Conservation (phyloP, 2,888 invertebrate species). For the Drosophila formosana region DNA sequence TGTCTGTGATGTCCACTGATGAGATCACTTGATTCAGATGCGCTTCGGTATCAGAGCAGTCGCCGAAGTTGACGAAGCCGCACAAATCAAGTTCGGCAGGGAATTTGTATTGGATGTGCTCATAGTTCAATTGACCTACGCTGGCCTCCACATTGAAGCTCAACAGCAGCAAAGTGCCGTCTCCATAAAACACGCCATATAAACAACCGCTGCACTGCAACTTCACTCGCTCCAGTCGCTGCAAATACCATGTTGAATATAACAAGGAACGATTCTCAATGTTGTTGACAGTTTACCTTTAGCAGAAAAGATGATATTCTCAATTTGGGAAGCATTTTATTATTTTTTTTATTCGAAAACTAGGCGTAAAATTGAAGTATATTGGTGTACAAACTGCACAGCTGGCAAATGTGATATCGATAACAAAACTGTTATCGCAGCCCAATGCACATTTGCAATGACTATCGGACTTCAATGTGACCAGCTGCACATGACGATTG, state of each 20-base stretch:
- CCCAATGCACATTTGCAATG: constrained; percentile 16
- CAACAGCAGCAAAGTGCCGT: constrained; percentile 89
- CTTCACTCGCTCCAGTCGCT: constrained; percentile 89
- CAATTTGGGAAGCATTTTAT: constrained; percentile 89
- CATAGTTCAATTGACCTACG: constrained; percentile 86
- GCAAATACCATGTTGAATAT: constrained; percentile 23
- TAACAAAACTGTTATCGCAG: constrained; percentile 26
- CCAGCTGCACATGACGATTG: constrained; percentile 12
- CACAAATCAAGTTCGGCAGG: constrained; percentile 92
- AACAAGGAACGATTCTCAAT: neutral
- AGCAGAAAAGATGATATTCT: constrained; percentile 90
- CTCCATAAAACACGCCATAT: constrained; percentile 91
- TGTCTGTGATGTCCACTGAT: constrained; percentile 92
- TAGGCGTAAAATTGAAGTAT: constrained; percentile 37
- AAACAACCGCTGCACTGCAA: constrained; percentile 89
- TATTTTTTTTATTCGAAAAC: constrained; percentile 21
- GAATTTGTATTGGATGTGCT: constrained; percentile 87
- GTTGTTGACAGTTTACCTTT: constrained; percentile 86
- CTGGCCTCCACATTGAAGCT: constrained; percentile 89
- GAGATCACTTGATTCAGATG: constrained; percentile 88
- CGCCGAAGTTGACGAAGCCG: constrained; percentile 89
- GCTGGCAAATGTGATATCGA: constrained; percentile 64
- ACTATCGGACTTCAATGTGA: constrained; percentile 33
- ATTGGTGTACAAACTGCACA: constrained; percentile 61
- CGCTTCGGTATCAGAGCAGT: constrained; percentile 87